Evolutionary conservation across 2,888 invertebrate genomes (phyloP).

Genomic region (Acrocyrtus sp.): DNA sequence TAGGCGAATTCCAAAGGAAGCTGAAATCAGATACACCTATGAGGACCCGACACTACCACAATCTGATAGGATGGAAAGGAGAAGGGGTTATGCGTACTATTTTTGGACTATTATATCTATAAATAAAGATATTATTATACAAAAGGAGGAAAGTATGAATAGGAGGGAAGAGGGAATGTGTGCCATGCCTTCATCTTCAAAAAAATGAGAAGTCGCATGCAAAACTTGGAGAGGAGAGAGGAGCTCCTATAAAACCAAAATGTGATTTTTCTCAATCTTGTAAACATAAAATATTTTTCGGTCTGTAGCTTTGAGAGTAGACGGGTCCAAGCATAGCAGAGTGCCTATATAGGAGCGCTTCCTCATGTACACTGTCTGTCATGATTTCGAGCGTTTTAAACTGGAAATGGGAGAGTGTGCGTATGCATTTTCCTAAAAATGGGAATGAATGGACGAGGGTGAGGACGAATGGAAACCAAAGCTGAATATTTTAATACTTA

Average conservation of each 20-base stretch:
- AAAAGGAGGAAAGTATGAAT: background rate
- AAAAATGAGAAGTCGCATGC: too few relatives aligned
- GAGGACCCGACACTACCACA: background rate
- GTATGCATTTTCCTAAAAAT: conserved; percentile 1
- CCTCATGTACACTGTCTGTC: too few relatives aligned
- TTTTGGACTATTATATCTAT: too few relatives aligned
- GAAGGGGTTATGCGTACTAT: too few relatives aligned
- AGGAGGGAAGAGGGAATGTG: conserved; percentile 2
- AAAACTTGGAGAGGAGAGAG: background rate
- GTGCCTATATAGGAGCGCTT: too few relatives aligned
- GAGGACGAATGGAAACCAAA: background rate
- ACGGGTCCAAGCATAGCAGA: too few relatives aligned
- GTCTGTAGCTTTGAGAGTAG: too few relatives aligned
- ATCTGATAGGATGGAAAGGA: background rate
- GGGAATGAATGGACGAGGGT: background rate
- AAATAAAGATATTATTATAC: too few relatives aligned
- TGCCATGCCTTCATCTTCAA: too few relatives aligned
- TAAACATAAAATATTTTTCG: conserved; percentile 27
- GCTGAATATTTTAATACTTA: conserved; percentile 12
- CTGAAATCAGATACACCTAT: background rate
- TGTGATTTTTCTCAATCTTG: conserved; percentile 33
- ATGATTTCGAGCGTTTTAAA: too few relatives aligned
- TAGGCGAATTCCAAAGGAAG: background rate
- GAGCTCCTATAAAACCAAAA: conserved; percentile 16
- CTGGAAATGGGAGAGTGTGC: background rate